phyloP scores from a whole-genome alignment of 2,797 vertebrate genomes.

The Paedocypris micromegethes region DNA sequence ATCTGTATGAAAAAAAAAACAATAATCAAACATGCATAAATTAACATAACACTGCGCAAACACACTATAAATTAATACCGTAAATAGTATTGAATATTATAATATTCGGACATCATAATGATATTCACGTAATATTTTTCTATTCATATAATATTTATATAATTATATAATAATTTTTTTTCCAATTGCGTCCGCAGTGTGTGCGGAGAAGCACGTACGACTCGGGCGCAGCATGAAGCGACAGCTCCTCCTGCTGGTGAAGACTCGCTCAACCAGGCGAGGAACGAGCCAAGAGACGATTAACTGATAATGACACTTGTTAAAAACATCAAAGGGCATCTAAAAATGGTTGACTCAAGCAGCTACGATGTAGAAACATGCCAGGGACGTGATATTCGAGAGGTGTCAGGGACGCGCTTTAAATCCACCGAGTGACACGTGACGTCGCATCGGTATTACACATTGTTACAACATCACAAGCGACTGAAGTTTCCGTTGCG shows the following conservation, averaged over 20 bases:
- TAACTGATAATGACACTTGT: background rate
- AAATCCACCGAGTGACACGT: no score
- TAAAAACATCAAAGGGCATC: background rate
- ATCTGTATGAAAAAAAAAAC: background rate
- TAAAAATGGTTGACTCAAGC: no score
- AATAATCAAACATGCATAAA: background rate
- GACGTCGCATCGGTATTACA: no score
- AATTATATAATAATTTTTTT: background rate
- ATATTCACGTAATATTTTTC: background rate
- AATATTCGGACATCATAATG: no score
- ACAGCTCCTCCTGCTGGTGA: background rate
- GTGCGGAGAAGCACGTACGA: conserved; percentile 19
- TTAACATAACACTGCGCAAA: background rate
- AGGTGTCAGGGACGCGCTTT: no score
- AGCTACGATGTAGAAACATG: no score
- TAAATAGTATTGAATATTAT: no score
- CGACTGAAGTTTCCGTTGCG: background rate
- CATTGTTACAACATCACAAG: no score
- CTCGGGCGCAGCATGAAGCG: background rate
- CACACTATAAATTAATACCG: background rate
- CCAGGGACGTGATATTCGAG: no score
- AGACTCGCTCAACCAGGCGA: background rate
- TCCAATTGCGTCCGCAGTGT: background rate
- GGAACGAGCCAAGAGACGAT: background rate
- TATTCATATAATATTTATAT: background rate